Conservation (phyloP, 2,888 invertebrate species). For the Tipula vernalis region DNA sequence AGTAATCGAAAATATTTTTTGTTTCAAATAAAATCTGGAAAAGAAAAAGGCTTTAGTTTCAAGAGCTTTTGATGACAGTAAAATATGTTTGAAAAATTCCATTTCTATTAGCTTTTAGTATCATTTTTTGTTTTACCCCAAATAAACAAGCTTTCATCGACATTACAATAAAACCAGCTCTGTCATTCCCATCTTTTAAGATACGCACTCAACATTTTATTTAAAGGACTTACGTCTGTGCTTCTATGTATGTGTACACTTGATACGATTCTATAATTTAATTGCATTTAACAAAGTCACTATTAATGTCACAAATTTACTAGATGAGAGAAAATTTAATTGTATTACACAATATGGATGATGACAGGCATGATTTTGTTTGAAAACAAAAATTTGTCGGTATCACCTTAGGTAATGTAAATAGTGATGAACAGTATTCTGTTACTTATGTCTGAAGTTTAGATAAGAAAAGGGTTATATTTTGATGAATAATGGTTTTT, state of each 20-base stretch:
- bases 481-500: background rate
- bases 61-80: background rate
- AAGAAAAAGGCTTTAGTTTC: background rate
- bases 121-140: background rate
- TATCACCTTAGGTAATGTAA: background rate
- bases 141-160: background rate
- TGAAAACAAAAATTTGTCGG: background rate
- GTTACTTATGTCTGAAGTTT: background rate
- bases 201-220: background rate
- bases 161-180: background rate
- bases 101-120: background rate
- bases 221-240: background rate
- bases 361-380: background rate
- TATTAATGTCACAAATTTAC: background rate
- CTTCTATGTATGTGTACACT: background rate
- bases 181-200: no score
- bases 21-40: background rate
- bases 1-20: no score
- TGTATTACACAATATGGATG: background rate
- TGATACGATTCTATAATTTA: background rate
- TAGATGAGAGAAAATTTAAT: background rate
- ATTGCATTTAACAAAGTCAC: background rate
- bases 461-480: background rate
- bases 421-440: background rate
- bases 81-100: background rate